Evolutionary conservation across 2,888 invertebrate genomes (phyloP).

Genomic region (Chrysotoxum bicinctum): DNA sequence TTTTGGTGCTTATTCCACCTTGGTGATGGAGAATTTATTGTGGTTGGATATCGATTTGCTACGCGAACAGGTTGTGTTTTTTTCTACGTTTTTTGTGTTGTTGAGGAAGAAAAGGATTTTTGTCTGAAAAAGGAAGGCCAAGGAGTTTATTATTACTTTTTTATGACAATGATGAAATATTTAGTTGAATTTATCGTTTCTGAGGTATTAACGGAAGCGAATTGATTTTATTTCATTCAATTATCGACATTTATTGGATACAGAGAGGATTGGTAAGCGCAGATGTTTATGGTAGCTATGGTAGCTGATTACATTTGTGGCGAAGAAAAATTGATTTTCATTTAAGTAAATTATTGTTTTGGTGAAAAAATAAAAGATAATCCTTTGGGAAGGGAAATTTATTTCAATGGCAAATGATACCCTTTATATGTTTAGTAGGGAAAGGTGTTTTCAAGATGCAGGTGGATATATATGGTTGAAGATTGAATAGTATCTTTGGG

Average conservation of each 20-base stretch:
- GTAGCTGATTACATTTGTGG: conserved; percentile 21
- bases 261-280: conserved; percentile 41
- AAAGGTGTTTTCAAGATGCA: conserved; percentile 1
- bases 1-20: conserved; percentile 2
- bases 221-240: conserved; percentile 71
- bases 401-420: neutral
- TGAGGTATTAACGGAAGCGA: conserved; percentile 70
- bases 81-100: neutral
- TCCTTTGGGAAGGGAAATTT: conserved; percentile 10
- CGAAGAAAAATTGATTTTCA: conserved; percentile 27
- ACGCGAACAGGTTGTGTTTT: conserved; percentile 60
- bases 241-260: conserved; percentile 66
- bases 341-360: neutral
- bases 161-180: conserved; percentile 47
- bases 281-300: conserved; percentile 48
- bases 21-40: conserved; percentile 36
- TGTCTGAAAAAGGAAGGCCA: conserved; percentile 19
- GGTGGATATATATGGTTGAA: neutral
- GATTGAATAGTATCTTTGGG: neutral
- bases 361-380: neutral
- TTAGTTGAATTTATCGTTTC: conserved; percentile 60
- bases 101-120: conserved; percentile 31
- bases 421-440: neutral
- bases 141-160: neutral
- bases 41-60: conserved; percentile 65